Evolutionary conservation across 2,888 invertebrate genomes (phyloP).

Genomic region (Julus scandinavius): DNA sequence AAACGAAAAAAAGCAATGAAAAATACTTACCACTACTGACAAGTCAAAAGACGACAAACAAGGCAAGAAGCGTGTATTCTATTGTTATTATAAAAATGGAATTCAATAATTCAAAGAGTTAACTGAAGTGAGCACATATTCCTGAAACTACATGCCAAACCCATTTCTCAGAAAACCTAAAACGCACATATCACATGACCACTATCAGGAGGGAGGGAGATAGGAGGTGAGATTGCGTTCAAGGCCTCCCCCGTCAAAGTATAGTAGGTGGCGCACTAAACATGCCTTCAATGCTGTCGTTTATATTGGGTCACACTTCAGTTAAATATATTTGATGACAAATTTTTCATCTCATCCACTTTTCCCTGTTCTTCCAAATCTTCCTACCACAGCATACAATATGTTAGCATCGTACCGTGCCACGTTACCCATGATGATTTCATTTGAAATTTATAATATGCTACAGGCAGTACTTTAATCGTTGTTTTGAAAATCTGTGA

Average conservation of each 20-base stretch:
- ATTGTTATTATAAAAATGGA: conserved; percentile 20
- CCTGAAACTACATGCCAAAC: conserved; percentile 44
- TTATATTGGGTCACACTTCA: not conserved
- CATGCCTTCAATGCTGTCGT: not conserved
- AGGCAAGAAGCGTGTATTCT: conserved; percentile 34
- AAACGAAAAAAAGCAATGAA: not conserved
- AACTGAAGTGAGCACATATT: not conserved
- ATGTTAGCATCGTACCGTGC: no score
- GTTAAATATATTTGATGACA: not conserved
- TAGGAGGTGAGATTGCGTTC: not conserved
- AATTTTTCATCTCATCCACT: no score
- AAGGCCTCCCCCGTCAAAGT: not conserved
- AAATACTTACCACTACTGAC: conserved; percentile 38
- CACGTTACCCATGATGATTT: no score
- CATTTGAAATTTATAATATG: no score
- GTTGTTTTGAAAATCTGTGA: no score
- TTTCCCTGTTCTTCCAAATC: no score
- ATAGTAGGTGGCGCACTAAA: conserved; percentile 16
- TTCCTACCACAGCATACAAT: no score
- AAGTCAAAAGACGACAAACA: not conserved
- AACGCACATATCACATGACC: conserved; percentile 47
- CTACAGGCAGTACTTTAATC: no score
- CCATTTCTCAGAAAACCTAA: conserved; percentile 51
- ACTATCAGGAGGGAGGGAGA: not conserved
- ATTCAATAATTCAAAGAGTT: conserved; percentile 45